Evolutionary conservation across 2,113 vertebrate species (phyloP).

Genomic region (Egretta garzetta): DNA sequence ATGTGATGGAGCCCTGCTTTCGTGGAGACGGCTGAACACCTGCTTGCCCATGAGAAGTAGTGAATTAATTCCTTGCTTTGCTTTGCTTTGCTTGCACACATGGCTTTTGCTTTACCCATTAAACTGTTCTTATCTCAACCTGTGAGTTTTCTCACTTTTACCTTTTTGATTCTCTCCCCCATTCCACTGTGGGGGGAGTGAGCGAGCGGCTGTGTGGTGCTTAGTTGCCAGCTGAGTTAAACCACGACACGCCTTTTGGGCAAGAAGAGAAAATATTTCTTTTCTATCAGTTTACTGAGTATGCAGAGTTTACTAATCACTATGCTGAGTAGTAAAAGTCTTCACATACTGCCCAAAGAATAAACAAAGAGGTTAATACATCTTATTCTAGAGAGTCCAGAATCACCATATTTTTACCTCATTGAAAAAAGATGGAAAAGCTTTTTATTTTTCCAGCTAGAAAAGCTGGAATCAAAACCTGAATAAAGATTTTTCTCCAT

Average conservation of each 20-base stretch:
- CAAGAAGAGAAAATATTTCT: background rate
- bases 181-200: too few species aligned
- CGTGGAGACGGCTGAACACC: too few species aligned
- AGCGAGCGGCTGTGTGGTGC: too few species aligned
- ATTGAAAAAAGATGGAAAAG: background rate
- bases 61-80: too few species aligned
- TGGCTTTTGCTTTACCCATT: too few species aligned
- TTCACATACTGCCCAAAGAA: background rate
- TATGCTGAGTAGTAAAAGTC: background rate
- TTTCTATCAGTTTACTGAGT: background rate
- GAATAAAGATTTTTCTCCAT: background rate
- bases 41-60: too few species aligned
- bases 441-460: background rate
- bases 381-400: background rate
- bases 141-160: too few species aligned
- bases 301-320: background rate
- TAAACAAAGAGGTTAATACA: background rate
- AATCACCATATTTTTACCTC: background rate
- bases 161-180: too few species aligned
- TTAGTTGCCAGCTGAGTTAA: too few species aligned
- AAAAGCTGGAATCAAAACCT: background rate
- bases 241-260: background rate
- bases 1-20: too few species aligned
- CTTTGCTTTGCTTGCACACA: too few species aligned
- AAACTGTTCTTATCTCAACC: too few species aligned